Evolutionary conservation across 1,140 invertebrate species (phyloP).

Genomic region (Drosophila leontia): DNA sequence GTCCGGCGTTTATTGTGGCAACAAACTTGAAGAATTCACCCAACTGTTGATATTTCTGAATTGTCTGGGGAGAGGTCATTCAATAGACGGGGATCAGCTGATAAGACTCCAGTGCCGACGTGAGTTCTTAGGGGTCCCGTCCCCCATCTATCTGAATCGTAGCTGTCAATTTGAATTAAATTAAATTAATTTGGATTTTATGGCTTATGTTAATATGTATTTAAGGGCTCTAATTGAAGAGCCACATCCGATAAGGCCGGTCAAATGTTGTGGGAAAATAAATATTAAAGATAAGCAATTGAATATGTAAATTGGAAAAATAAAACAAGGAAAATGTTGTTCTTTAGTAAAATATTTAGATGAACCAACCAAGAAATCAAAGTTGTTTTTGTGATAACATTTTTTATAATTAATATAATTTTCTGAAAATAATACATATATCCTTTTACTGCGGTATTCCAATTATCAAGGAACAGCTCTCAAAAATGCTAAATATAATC

Average conservation of each 20-base stretch:
- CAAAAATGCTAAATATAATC: constrained; percentile 15
- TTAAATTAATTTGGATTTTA: constrained; percentile 63
- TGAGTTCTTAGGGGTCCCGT: constrained; percentile 1
- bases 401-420: too few relatives aligned
- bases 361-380: not conserved
- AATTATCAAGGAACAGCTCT: constrained; percentile 11
- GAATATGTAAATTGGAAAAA: not conserved
- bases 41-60: constrained; percentile 56
- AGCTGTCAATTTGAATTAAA: constrained; percentile 41
- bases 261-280: constrained; percentile 19
- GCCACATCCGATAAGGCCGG: constrained; percentile 23
- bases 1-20: constrained; percentile 47
- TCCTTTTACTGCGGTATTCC: not conserved
- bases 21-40: constrained; percentile 35
- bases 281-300: constrained; percentile 8
- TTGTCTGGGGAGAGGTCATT: constrained; percentile 47
- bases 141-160: constrained; percentile 13
- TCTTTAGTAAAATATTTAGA: not conserved
- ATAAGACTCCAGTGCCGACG: constrained; percentile 38
- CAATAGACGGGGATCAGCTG: constrained; percentile 41
- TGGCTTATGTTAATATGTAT: constrained; percentile 45
- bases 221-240: constrained; percentile 58
- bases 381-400: not conserved
- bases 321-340: not conserved
- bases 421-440: not conserved